These are phyloP conservation scores for Amphiprion clarkii DNA, from an alignment of 2,797 vertebrate species.

Conservation along the genomic window DNA sequence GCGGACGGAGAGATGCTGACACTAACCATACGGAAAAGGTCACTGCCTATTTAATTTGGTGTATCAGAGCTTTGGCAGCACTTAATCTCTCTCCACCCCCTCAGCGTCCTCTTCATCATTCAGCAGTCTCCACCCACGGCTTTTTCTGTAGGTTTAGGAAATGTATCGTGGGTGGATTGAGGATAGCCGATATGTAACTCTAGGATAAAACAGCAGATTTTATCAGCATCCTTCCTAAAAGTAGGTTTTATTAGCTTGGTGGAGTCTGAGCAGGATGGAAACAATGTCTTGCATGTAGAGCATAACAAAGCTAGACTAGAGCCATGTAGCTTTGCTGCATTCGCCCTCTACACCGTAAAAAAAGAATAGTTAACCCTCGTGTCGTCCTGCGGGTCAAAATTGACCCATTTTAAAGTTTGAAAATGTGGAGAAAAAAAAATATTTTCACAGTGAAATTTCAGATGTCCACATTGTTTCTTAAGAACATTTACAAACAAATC, in stretches of 20 bases:
- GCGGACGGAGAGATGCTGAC: conserved; percentile 27
- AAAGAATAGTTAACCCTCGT: too few relatives aligned
- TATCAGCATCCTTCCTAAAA: background rate
- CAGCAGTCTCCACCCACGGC: background rate
- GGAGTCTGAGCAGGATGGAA: background rate
- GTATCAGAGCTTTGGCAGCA: conserved; percentile 37
- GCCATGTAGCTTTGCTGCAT: background rate
- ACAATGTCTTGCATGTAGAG: background rate
- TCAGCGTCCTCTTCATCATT: conserved; percentile 17
- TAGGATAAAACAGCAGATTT: conserved; percentile 13
- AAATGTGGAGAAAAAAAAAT: too few relatives aligned
- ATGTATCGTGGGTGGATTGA: background rate
- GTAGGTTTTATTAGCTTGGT: conserved; percentile 4
- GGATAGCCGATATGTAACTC: background rate
- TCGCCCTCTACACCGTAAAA: background rate
- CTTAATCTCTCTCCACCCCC: conserved; percentile 8
- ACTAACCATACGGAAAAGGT: conserved; percentile 53
- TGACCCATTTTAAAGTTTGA: too few relatives aligned
- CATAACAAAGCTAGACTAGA: background rate
- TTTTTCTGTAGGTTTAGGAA: background rate
- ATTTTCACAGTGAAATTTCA: too few relatives aligned
- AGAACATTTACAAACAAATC: too few relatives aligned
- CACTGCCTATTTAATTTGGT: conserved; percentile 36
- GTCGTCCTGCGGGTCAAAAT: too few relatives aligned
- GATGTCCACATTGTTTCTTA: too few relatives aligned